Base-by-base conservation (phyloP, 2,113 vertebrate genomes). In the Scortum barcoo region DNA sequence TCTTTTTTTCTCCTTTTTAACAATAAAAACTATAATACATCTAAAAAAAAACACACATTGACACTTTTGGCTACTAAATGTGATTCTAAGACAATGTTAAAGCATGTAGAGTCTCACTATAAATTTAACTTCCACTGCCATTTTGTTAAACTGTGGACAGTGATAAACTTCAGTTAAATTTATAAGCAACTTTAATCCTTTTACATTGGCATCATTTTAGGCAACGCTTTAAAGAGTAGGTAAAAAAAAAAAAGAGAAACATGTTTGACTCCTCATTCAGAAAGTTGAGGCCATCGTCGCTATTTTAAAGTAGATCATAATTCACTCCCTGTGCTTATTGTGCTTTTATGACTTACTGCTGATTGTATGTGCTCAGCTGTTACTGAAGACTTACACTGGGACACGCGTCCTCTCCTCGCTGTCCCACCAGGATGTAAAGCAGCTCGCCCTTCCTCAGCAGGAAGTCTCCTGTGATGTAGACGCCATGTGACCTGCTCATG, bases 341-440 rank as follows among this genome's bases (percentile, higher is more conserved):
- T 75, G 48, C 54, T 60, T 72, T 75, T 48, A 70, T 65, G 48
- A 54, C 42, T 83, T 3, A 6, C 38, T 65, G 14, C n/a, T n/a
- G n/a, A n/a, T n/a, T n/a, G n/a, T n/a, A n/a, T n/a, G n/a, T n/a
- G n/a, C n/a, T n/a, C n/a, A n/a, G n/a, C n/a, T n/a, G n/a, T n/a
- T n/a, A n/a, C n/a, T n/a, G n/a, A 50, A 20, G 72, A 95, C 97
- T 98, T 93, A 99, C 98, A 24, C 95, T 97, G 65, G 98, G 97
- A 60, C 98, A 99, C 30, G 98, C 97, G 6, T 99, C 97, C 85
- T 99, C 97, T 68, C 98, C 98, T 91, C 97, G 95, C 71, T 99
- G 98, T 87, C 98, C 98, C 38, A 99, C 98, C 91, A 99, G 94
- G 91, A 99, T 96, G 78, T 97, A 95, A 4, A 99, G 93, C 0